phyloP scores from a whole-genome alignment of 2,888 invertebrate genomes.

The Syritta pipiens region DNA sequence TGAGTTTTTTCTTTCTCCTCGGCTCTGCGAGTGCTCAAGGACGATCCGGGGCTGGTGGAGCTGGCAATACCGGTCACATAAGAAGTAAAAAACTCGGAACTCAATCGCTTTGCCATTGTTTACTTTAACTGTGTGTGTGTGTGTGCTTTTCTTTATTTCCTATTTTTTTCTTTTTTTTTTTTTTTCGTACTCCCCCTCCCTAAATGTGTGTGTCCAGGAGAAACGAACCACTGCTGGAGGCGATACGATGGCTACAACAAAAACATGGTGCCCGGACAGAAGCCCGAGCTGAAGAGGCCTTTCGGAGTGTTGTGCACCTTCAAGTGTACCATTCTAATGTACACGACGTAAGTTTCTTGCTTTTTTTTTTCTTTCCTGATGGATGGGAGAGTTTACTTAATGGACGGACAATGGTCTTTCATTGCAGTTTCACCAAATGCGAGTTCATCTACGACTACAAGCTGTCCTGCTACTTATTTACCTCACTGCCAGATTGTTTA shows the following conservation, averaged over 20 bases:
- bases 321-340: conserved; percentile 77
- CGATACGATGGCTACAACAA: conserved; percentile 78
- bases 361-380: not conserved
- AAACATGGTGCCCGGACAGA: conserved; percentile 76
- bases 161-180: not conserved
- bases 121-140: not conserved
- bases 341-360: conserved; percentile 73
- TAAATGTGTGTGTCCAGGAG: no score
- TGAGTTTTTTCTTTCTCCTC: conserved; percentile 46
- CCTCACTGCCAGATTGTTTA: conserved; percentile 78
- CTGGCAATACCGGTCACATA: conserved; percentile 73
- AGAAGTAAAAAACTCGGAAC: conserved; percentile 73
- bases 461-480: conserved; percentile 78
- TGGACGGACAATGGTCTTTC: not conserved
- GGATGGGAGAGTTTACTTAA: no score
- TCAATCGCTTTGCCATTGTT: conserved; percentile 30
- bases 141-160: not conserved
- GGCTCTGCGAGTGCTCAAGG: conserved; percentile 46
- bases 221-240: conserved; percentile 78
- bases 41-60: conserved; percentile 70
- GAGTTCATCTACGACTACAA: conserved; percentile 78
- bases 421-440: conserved; percentile 76
- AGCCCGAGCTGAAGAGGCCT: conserved; percentile 77
- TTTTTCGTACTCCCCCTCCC: not conserved
- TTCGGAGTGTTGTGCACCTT: conserved; percentile 78